A percentile compares a stretch with the other conserved stretches of the same genome.
These are phyloP conservation scores for Orthonyx spaldingii DNA, from an alignment of 2,113 vertebrate species.

Conservation along the genomic window DNA sequence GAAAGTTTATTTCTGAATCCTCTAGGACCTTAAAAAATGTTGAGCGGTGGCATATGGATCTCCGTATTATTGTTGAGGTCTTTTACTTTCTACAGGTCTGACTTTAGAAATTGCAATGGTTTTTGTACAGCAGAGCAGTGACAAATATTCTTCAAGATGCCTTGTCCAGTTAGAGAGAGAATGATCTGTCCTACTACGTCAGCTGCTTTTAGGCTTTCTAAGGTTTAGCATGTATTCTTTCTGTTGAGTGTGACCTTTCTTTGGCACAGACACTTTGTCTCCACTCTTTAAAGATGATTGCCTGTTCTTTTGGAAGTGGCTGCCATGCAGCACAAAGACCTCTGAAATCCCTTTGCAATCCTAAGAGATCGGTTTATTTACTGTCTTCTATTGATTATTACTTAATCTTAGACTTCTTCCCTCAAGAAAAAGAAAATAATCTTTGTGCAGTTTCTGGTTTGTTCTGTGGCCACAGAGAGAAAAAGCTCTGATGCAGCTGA, in stretches of 20 bases:
- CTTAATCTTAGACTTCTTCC: constrained; percentile 7
- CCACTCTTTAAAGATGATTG: background rate
- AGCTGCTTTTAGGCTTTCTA: background rate
- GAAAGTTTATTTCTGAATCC: background rate
- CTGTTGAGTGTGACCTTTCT: background rate
- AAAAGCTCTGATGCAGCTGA: background rate
- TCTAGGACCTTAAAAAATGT: background rate
- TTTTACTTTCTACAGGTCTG: background rate
- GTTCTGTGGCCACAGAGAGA: background rate
- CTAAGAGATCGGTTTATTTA: constrained; percentile 22
- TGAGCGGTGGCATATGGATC: background rate
- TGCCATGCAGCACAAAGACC: background rate
- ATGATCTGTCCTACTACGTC: background rate
- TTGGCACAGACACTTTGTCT: background rate
- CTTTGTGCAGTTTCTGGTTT: background rate
- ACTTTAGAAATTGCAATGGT: background rate
- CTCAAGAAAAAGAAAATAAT: background rate
- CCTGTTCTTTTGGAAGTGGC: background rate
- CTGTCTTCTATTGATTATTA: constrained; percentile 34
- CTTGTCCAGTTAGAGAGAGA: background rate
- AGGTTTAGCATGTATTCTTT: background rate
- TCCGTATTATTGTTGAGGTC: background rate
- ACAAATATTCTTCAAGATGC: background rate
- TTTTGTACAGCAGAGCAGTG: background rate
- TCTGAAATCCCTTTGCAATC: background rate